phyloP scores from a whole-genome alignment of 2,888 invertebrate species.

The Stramonita haemastoma region DNA sequence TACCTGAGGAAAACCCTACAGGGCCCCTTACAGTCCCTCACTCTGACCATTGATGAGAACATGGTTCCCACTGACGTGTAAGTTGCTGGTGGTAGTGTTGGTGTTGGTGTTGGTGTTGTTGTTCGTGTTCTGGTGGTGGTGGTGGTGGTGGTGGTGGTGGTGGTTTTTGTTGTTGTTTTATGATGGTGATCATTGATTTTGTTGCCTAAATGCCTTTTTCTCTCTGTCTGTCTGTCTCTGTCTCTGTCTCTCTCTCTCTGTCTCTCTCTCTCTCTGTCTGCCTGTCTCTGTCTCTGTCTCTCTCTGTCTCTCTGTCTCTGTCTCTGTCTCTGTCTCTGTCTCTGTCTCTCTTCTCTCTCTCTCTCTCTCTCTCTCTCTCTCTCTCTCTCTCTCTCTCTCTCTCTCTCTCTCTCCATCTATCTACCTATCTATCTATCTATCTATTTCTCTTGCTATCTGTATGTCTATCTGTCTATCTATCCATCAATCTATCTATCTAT shows the following conservation, averaged over 20 bases:
- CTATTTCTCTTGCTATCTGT: too few relatives aligned
- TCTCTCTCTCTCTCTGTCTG: background rate
- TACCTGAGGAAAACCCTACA: constrained; percentile 28
- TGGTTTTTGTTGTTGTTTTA: too few relatives aligned
- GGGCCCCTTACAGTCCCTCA: constrained; percentile 16
- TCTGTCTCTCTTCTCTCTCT: background rate
- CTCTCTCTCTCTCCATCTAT: background rate
- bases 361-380: background rate
- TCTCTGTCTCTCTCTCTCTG: background rate
- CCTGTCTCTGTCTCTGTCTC: background rate
- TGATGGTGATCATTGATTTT: background rate
- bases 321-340: background rate
- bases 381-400: background rate
- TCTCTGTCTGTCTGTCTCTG: background rate
- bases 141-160: too few relatives aligned
- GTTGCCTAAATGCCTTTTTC: background rate
- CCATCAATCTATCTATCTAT: too few relatives aligned
- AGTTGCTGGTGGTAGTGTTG: too few relatives aligned
- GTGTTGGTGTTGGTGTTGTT: too few relatives aligned
- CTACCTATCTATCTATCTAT: too few relatives aligned
- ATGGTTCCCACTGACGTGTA: constrained; percentile 39
- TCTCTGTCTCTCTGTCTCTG: background rate
- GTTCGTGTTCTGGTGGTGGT: too few relatives aligned
- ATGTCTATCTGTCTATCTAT: too few relatives aligned
- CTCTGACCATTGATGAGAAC: constrained; percentile 23